Base-by-base conservation (phyloP, 2,797 vertebrate genomes). In the Darevskia mixta region DNA sequence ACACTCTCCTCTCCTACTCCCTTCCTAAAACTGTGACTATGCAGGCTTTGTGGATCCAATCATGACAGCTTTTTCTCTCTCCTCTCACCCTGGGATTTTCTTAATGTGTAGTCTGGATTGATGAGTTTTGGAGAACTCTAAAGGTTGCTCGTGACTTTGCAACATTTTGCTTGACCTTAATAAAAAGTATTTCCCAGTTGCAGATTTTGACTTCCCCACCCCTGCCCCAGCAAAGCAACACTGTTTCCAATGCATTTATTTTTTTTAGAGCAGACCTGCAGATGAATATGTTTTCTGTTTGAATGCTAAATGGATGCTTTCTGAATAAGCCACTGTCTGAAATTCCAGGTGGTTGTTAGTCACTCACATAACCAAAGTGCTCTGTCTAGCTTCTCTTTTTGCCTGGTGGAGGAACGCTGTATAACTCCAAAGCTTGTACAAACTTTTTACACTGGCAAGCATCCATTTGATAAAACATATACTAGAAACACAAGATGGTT, bases 291-390 rank as follows among this genome's bases (percentile, higher is more conserved):
- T 35, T 25, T 49, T 38, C 64, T 49, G 43, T 71, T 55, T 69
- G 10, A 49, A 49, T 27, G 61, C 29, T 66, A 45, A 43, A 78
- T 20, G 29, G 5, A n/a, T 32, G 43, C 41, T 32, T 86, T 71
- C 32, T 71, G 76, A 79, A 79, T 86, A 71, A 64, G 20, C n/a
- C 20, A 49, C 64, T 86, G 55, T 69, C 43, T 71, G 41, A 79
- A 86, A 86, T 79, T 35, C 76, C 76, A 71, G 85, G 25, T 15
- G 6, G 32, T 58, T 35, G 8, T 55, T 38, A 58, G 49, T 73
- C 6, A 7, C 32, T 69, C 43, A 49, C 49, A 20, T 32, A 35
- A 45, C 18, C 64, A 25, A 79, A 69, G n/a, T 38, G 23, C 32
- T 58, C 45, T 8, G 18, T 8, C n/a, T 61, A 29, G 32, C 11